These are phyloP conservation scores for Calliopum simillimum DNA, from an alignment of 2,888 invertebrate genomes.

Conservation along the genomic window DNA sequence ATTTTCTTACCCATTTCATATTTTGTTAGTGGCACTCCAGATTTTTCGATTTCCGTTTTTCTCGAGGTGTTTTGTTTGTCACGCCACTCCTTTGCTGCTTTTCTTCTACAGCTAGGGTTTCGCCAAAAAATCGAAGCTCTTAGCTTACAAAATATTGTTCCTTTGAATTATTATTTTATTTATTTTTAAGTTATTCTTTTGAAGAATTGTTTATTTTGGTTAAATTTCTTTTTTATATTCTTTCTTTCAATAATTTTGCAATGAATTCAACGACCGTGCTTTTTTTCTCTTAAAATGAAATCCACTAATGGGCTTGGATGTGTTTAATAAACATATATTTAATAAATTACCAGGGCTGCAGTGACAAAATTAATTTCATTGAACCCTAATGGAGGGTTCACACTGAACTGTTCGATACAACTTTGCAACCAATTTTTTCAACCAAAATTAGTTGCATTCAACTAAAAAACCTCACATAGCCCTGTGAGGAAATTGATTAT, in stretches of 20 bases:
- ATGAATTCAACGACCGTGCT: neutral
- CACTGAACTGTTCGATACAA: no score
- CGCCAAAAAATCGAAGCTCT: conserved; percentile 1
- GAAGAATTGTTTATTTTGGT: neutral
- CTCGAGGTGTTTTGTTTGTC: conserved; percentile 3
- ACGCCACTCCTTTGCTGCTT: neutral
- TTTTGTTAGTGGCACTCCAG: conserved; percentile 27
- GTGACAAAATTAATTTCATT: no score
- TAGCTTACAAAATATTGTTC: neutral
- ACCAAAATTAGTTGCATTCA: no score
- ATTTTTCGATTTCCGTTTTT: no score
- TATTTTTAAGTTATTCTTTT: conserved; percentile 4
- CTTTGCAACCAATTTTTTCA: no score
- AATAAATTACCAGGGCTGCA: no score
- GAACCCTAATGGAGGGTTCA: no score
- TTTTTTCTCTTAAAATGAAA: no score
- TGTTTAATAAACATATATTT: no score
- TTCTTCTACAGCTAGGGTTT: conserved; percentile 4
- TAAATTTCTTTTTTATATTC: neutral
- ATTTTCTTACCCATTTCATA: conserved; percentile 47
- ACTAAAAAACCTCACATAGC: no score
- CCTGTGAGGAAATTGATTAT: no score
- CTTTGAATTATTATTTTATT: conserved; percentile 3
- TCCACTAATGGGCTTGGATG: no score
- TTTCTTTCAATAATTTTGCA: neutral